Conservation (phyloP, 1,140 invertebrate genomes). For the Aphaenogaster ashmeadi region DNA sequence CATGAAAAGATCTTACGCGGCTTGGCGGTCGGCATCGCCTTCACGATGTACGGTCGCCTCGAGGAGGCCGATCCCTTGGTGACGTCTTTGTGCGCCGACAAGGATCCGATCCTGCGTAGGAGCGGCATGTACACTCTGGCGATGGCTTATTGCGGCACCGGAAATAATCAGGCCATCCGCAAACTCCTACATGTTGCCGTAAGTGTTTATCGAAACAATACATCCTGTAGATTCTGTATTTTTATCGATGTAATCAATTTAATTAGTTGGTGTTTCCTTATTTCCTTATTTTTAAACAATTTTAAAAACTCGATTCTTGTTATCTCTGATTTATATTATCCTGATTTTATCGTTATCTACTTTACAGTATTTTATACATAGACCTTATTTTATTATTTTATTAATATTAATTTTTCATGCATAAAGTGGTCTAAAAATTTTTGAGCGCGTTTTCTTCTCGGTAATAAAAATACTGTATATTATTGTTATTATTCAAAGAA, state of each 20-base stretch:
- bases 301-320: background rate
- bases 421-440: background rate
- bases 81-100: slow-evolving; percentile 94
- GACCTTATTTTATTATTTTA: background rate
- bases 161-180: slow-evolving; percentile 98
- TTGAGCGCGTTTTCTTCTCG: background rate
- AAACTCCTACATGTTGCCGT: slow-evolving; percentile 98
- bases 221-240: background rate
- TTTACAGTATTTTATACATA: background rate
- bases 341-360: background rate
- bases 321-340: background rate
- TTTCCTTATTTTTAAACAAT: background rate
- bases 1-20: slow-evolving; percentile 99
- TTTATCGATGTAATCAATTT: background rate
- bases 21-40: slow-evolving; percentile 97
- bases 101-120: slow-evolving; percentile 95
- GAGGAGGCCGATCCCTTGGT: slow-evolving; percentile 99
- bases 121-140: slow-evolving; percentile 99
- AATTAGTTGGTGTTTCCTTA: background rate
- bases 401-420: background rate
- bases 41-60: slow-evolving; percentile 98
- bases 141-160: slow-evolving; percentile 99
- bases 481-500: background rate
- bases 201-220: slow-evolving; percentile 78
- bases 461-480: background rate